Base-by-base conservation (phyloP, 2,888 invertebrate species). In the Apamea monoglypha region DNA sequence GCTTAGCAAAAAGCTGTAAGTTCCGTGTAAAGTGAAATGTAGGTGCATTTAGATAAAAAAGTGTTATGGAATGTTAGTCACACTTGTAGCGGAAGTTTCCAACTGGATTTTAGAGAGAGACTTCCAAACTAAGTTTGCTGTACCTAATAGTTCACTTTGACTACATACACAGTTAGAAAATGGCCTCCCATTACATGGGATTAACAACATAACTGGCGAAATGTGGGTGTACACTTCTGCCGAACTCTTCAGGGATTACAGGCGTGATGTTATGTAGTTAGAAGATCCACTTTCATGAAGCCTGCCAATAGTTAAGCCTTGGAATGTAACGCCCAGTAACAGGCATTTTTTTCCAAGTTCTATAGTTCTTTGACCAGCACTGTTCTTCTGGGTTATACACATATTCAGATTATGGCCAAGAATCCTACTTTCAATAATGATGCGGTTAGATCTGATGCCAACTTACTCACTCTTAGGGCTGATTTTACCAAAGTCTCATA, bases 11-110 rank as follows among this genome's bases (percentile, higher is more conserved):
- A 88, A 80, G 68, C 29, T 64, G 40, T 61, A 66, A 59, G 36
- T 63, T 44, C 18, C 53, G 18, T 40, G 80, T 36, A 69, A 86
- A 88, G 75, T 77, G 64, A 56, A 85, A 50, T 75, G 74, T 64
- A 85, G 88, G 79, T 85, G 88, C 56, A 67, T 70, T 76, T 47
- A 18, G 7, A 63, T 21, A 63, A 87, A 77, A 88, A 77, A 64
- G 18, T 14, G 2, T 18, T 74, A 8, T 16, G 36, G 32, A 68
- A 53, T 68, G 56, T 81, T 70, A 61, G 59, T 72, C 50, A 16
- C 68, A 79, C 74, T 75, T 84, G 74, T 75, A 14, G 36, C 50
- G 40, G 32, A 64, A 29, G 29, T 44, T 69, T 44, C 64, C 77
- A 59, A 25, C 53, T 82, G 32, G 16, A 14, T 32, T n/a, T 74